Evolutionary conservation across 2,797 vertebrate genomes (phyloP), one percentile per base, ranked within the genome.

Genomic region (Nannoperca obscura): DNA sequence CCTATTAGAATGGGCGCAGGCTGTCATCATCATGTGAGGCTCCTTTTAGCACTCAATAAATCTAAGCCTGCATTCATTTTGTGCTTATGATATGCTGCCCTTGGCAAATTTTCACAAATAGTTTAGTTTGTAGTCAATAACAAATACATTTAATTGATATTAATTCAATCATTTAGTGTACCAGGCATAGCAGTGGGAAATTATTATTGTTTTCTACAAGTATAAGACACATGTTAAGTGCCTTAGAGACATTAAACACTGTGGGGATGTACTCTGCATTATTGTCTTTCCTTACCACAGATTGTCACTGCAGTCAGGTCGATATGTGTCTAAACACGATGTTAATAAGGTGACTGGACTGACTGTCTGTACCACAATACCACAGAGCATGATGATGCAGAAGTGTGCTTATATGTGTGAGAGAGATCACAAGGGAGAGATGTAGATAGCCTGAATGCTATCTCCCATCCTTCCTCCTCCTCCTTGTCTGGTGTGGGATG

Each of bases 341-440:
- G 66, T 90, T 93, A 91, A 92, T 89, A 88, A 91, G 89, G 87
- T 84, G 89, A 91, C 83, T 71, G 75, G 79, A 74, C 83, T 19
- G 74, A 57, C 49, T 22, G 81, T 44, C 60, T 82, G 0, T 63
- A 71, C 88, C 65, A 20, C 86, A 87, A 78, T 44, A 69, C 80
- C 71, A 52, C 76, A 67, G 74, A 68, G 76, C 46, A 71, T 60
- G 76, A 80, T 71, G 62, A 60, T 46, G 68, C 74, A 79, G 44
- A 77, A 68, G 70, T 47, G 54, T 30, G 40, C 59, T 36, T 15
- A 24, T 15, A 24, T 19, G 36, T 68, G 27, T 64, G 68, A 49
- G 62, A 68, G 40, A 73, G 66, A 69, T 60, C 30, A 49, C 20
- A 7, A 32, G 46, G 38, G 7, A 38, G 32, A 32, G 46, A 64